Percentiles rank a stretch among this genome's conserved stretches.
These are phyloP conservation scores for Bubalus kerabau DNA, from an alignment of 2,113 vertebrate species.

Conservation along the genomic window DNA sequence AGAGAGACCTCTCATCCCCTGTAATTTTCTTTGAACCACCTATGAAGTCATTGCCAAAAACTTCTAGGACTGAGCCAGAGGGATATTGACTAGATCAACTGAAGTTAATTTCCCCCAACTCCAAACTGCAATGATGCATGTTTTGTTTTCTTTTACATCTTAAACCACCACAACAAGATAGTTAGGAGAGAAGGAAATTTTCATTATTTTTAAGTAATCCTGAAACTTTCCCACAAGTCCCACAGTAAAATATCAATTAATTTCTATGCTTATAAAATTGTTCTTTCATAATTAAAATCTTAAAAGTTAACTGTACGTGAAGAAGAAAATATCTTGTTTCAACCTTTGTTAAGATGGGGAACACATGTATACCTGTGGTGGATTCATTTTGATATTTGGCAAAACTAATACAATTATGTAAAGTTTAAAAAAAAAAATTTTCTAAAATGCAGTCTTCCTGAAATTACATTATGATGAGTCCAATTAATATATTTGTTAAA, in stretches of 20 bases:
- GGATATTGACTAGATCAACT: background rate
- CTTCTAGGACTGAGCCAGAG: background rate
- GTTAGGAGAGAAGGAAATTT: background rate
- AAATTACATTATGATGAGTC: background rate
- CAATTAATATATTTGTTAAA: background rate
- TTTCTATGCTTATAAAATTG: background rate
- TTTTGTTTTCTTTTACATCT: background rate
- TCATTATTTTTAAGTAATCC: background rate
- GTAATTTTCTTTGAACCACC: background rate
- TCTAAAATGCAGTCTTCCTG: background rate
- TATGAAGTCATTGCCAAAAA: background rate
- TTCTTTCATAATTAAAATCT: constrained; percentile 18
- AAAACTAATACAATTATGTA: too few species aligned
- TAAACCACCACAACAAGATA: background rate
- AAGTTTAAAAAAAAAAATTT: background rate
- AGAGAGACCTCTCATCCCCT: background rate
- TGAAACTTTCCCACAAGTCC: background rate
- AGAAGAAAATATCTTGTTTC: background rate
- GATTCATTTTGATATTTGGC: too few species aligned
- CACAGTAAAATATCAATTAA: background rate
- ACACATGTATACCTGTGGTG: too few species aligned
- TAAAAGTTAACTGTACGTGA: background rate
- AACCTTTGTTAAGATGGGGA: background rate
- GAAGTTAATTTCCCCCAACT: background rate
- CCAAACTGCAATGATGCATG: background rate